Percentiles rank a stretch among this genome's conserved stretches.
Conservation (phyloP, 1,140 invertebrate genomes). For the Brachionus angularis region DNA sequence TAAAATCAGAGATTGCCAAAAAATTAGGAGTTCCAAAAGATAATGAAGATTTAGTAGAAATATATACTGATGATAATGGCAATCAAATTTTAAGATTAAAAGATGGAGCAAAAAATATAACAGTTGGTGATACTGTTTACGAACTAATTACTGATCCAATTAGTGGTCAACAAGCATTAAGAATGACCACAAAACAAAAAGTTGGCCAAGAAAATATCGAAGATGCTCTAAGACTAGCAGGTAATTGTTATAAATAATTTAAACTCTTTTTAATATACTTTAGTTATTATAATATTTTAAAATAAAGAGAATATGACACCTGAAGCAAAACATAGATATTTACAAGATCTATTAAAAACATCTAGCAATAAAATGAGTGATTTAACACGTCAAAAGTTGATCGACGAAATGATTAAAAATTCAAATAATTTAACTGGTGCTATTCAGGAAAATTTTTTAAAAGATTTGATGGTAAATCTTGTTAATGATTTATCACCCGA, state of each 20-base stretch:
- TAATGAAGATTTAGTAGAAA: constrained; percentile 14
- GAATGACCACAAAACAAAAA: constrained; percentile 43
- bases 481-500: constrained; percentile 17
- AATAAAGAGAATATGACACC: constrained; percentile 26
- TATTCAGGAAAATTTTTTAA: constrained; percentile 32
- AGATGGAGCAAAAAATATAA: constrained; percentile 16
- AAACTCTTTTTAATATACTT: not conserved
- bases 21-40: constrained; percentile 29
- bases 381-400: constrained; percentile 10
- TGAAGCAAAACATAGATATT: constrained; percentile 8
- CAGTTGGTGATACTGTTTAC: constrained; percentile 31
- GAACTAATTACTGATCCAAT: constrained; percentile 6
- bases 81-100: constrained; percentile 34
- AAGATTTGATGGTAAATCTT: constrained; percentile 40
- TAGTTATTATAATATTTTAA: too few species aligned
- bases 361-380: constrained; percentile 31
- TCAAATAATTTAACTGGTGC: not conserved
- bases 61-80: constrained; percentile 34
- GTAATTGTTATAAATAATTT: not conserved
- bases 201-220: constrained; percentile 33
- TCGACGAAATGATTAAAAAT: constrained; percentile 36
- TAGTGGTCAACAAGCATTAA: constrained; percentile 2
- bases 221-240: constrained; percentile 6
- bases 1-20: constrained; percentile 19
- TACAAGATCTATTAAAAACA: constrained; percentile 25